Base-by-base conservation (phyloP, 2,113 vertebrate species). In the Meles meles region DNA sequence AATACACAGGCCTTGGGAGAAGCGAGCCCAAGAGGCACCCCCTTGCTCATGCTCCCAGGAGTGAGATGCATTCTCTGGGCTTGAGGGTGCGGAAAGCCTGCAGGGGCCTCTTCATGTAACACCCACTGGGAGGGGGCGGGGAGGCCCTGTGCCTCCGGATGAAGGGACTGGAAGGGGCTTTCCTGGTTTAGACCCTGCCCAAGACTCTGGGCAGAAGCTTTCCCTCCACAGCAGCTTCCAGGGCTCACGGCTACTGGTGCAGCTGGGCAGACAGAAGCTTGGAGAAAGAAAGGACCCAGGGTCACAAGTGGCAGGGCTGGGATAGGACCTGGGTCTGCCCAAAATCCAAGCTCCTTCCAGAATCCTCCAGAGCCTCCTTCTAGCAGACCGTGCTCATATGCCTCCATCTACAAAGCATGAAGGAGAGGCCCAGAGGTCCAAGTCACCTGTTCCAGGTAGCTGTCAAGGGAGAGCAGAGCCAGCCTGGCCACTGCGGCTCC, bases 191-290 rank as follows among this genome's bases (percentile, higher is more conserved):
- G 29, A 11, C 18, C 5, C 31, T 5, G 3, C 20, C 37, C 11
- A 44, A 47, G 57, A 49, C 31, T 25, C 49, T 4, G 44, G 21
- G 27, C 12, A 23, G 31, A 14, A 0, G 1, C 12, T 27, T 37
- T 76, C 11, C 20, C 5, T 80, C 57, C 47, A 29, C 0, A 2
- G 37, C 29, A 27, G 88, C 49, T 6, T 18, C 71, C 4, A 6
- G 69, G 12, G 12, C 17, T 63, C 57, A 47, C 0, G 1, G 59
- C 44, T 34, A 11, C 67, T 27, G 0, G 1, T 5, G 2, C 2
- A 18, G 2, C 1, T 9, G 55, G 34, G 55, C 55, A n/a, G 34
- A 49, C 37, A 1, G 34, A 34, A 6, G 6, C 63, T 34, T 2
- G 8, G 47, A 92, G 47, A 21, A 39, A 77, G 79, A 83, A 69